Conservation (phyloP, 2,888 invertebrate genomes). For the Ophion obscuratus region DNA sequence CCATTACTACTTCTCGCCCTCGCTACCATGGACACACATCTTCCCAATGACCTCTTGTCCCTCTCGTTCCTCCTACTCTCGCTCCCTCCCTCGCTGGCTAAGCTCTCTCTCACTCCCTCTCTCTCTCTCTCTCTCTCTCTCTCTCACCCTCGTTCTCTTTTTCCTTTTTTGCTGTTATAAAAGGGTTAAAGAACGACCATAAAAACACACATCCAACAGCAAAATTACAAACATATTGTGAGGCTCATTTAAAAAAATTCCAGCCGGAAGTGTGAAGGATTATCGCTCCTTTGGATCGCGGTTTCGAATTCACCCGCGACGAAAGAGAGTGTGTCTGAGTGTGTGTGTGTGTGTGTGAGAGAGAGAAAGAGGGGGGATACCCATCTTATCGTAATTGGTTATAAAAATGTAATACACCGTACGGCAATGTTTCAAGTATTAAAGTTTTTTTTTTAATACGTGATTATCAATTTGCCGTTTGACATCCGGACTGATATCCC, state of each 20-base stretch:
- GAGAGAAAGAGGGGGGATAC: no score
- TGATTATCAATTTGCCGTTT: conserved; percentile 67
- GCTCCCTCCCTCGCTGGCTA: conserved; percentile 5
- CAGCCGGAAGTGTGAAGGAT: background rate
- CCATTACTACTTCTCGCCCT: conserved; percentile 68
- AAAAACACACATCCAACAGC: background rate
- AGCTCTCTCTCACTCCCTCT: background rate
- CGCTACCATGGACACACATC: conserved; percentile 82
- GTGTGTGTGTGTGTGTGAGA: no score
- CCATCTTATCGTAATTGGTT: no score
- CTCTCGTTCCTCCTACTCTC: conserved; percentile 1
- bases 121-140: conserved; percentile 26
- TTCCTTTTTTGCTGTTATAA: background rate
- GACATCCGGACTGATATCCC: conserved; percentile 53
- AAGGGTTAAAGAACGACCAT: conserved; percentile 4
- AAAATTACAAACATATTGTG: conserved; percentile 18
- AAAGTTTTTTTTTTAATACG: background rate
- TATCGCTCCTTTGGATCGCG: background rate
- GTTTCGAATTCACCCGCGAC: background rate
- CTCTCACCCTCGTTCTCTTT: background rate
- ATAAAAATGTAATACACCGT: background rate
- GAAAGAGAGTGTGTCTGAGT: background rate
- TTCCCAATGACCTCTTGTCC: conserved; percentile 54
- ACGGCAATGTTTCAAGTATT: background rate
- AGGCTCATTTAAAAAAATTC: background rate